These are phyloP conservation scores for Aphelenchoides besseyi DNA, from an alignment of 1,140 invertebrate species.

Conservation along the genomic window DNA sequence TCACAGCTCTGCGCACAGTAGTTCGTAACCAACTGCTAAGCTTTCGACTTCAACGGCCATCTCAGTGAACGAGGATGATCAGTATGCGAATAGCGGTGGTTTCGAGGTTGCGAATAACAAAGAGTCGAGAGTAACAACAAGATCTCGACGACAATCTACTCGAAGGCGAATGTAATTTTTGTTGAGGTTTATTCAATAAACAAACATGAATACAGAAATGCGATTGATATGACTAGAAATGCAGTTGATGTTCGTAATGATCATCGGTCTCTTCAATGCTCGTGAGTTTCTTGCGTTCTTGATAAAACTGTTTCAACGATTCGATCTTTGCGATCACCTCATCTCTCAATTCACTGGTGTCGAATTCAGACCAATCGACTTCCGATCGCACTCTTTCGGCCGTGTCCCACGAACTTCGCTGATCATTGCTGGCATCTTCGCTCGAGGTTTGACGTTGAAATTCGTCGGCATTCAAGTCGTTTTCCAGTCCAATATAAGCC, in stretches of 20 bases:
- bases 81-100: too few relatives aligned
- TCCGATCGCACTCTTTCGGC: background rate
- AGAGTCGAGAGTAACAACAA: too few relatives aligned
- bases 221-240: background rate
- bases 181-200: background rate
- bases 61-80: too few relatives aligned
- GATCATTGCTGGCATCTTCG: background rate
- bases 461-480: background rate
- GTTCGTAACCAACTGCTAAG: too few relatives aligned
- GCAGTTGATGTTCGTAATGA: background rate
- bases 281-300: background rate
- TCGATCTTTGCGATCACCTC: background rate
- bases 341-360: background rate
- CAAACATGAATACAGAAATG: background rate
- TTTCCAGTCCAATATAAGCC: background rate
- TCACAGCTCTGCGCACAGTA: too few relatives aligned
- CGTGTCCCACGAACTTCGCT: background rate
- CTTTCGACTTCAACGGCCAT: too few relatives aligned
- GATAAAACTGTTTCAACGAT: background rate
- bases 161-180: too few relatives aligned
- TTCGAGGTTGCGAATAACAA: too few relatives aligned
- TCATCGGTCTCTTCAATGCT: background rate
- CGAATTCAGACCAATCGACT: background rate
- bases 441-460: background rate
- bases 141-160: too few relatives aligned